Conservation (phyloP, 2,797 vertebrate genomes). For the Avahi laniger region DNA sequence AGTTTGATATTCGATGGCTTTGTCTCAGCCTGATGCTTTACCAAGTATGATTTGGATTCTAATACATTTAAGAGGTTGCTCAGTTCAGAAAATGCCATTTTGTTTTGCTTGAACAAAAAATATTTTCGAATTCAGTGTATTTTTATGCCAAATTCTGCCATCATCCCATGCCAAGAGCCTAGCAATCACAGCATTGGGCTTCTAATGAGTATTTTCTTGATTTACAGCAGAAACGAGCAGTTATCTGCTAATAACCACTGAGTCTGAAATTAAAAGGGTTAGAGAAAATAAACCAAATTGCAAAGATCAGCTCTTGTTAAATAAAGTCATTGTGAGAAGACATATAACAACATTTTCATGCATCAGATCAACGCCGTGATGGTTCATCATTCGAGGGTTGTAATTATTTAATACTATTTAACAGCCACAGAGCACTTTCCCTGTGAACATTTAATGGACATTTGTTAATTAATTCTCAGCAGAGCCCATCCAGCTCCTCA, state of each 20-base stretch:
- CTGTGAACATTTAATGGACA: background rate
- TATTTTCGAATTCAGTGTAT: background rate
- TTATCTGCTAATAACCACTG: conserved; percentile 61
- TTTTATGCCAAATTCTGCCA: background rate
- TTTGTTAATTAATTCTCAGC: conserved; percentile 20
- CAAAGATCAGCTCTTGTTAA: conserved; percentile 62
- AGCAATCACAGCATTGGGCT: background rate
- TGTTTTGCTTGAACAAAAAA: background rate
- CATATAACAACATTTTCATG: background rate
- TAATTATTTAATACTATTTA: background rate
- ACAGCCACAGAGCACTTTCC: background rate
- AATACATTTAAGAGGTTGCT: background rate
- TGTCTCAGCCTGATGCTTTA: background rate
- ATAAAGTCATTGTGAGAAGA: conserved; percentile 46
- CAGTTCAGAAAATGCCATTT: background rate
- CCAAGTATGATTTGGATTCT: background rate
- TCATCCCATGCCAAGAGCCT: background rate
- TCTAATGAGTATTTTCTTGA: conserved; percentile 57
- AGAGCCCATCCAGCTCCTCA: background rate
- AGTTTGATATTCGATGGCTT: background rate
- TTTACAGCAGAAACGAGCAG: conserved; percentile 63
- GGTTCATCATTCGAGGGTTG: background rate
- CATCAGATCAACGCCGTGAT: background rate
- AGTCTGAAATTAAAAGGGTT: conserved; percentile 55
- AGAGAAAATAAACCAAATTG: conserved; percentile 58